Conservation (phyloP, 1,140 invertebrate genomes). For the Sycophaga agraensis region DNA sequence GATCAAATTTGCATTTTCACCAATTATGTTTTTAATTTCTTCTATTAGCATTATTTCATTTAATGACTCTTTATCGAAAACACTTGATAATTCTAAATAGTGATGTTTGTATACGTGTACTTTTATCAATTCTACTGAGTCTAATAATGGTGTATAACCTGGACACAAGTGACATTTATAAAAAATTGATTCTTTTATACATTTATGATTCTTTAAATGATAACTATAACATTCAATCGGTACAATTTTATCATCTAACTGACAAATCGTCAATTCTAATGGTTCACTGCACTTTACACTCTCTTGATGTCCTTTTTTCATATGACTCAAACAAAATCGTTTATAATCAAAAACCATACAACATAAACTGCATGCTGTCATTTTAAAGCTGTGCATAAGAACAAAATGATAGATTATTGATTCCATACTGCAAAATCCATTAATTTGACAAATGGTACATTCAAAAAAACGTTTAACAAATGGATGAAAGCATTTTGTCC, state of each 20-base stretch:
- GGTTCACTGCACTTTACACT: slow-evolving; percentile 1
- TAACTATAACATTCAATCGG: slow-evolving; percentile 7
- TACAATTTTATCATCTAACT: slow-evolving; percentile 6
- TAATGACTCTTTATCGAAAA: background rate
- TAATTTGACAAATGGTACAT: slow-evolving; percentile 48
- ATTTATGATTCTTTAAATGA: slow-evolving; percentile 6
- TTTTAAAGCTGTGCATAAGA: slow-evolving; percentile 40
- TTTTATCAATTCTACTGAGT: background rate
- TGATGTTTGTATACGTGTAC: background rate
- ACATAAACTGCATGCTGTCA: slow-evolving; percentile 41
- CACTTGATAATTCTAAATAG: background rate
- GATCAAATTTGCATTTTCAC: background rate
- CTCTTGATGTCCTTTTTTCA: slow-evolving; percentile 31
- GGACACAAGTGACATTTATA: slow-evolving; percentile 6
- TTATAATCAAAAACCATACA: slow-evolving; percentile 36
- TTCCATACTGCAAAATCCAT: slow-evolving; percentile 48
- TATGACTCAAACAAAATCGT: slow-evolving; percentile 37
- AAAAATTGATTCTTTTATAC: background rate
- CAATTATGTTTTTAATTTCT: background rate
- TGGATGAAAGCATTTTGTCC: slow-evolving; percentile 48
- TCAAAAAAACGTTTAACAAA: slow-evolving; percentile 36
- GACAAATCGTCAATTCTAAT: background rate
- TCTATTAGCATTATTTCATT: background rate
- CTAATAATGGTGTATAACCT: background rate
- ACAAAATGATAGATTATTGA: slow-evolving; percentile 44